These are phyloP conservation scores for Papilio aristodemus DNA, from an alignment of 1,140 invertebrate species.

Conservation along the genomic window DNA sequence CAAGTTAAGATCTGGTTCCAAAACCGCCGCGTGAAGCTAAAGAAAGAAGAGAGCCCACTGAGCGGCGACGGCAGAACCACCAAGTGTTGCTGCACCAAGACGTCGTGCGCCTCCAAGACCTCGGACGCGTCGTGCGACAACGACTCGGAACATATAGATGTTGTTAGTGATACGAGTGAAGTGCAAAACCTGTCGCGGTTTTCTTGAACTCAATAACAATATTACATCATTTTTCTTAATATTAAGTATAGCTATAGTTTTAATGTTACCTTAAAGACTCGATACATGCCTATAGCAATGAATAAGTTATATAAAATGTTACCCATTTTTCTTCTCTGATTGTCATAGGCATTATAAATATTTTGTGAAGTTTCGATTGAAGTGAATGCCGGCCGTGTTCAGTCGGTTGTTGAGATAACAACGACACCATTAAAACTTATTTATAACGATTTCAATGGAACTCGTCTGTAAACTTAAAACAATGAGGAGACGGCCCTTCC, in stretches of 20 bases:
- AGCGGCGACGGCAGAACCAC: conserved; percentile 50
- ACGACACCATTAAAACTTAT: conserved; percentile 15
- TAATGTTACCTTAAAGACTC: background rate
- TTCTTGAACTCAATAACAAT: conserved; percentile 42
- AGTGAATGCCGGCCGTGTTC: background rate
- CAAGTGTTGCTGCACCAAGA: conserved; percentile 68
- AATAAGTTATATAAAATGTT: too few species aligned
- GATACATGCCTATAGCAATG: background rate
- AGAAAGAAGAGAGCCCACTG: conserved; percentile 84
- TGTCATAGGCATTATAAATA: background rate
- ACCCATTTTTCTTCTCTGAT: too few species aligned
- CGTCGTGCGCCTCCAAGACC: conserved; percentile 50
- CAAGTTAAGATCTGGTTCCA: conserved; percentile 98
- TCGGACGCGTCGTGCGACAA: conserved; percentile 59
- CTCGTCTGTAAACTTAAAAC: conserved; percentile 4
- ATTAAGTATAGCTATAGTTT: too few species aligned
- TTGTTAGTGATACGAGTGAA: conserved; percentile 66
- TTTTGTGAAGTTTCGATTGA: background rate
- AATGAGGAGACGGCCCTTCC: conserved; percentile 9
- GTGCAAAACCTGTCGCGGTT: conserved; percentile 58
- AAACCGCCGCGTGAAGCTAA: conserved; percentile 94
- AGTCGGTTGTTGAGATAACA: background rate
- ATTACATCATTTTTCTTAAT: background rate
- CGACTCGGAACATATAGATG: conserved; percentile 72
- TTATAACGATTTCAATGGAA: conserved; percentile 5